phyloP scores from a whole-genome alignment of 1,140 invertebrate species.

The Ladona fulva region DNA sequence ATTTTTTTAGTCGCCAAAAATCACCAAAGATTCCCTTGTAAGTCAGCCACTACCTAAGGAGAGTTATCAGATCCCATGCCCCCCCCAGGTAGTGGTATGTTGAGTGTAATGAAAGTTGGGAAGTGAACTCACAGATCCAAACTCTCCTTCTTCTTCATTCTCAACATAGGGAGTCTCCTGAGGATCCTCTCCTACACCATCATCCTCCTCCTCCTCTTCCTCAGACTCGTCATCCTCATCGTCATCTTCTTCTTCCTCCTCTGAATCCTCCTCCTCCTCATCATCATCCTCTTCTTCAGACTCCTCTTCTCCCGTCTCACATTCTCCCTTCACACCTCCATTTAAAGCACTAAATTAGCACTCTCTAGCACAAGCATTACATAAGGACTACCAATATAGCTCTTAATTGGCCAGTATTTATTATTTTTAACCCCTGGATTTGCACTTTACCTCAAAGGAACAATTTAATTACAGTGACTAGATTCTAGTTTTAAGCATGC shows the following conservation, averaged over 20 bases:
- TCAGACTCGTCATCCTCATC: conserved; percentile 43
- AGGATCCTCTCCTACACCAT: conserved; percentile 29
- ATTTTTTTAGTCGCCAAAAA: too few species aligned
- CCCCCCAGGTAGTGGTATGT: too few species aligned
- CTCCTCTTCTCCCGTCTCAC: conserved; percentile 30
- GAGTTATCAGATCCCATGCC: too few species aligned
- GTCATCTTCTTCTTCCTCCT: neutral
- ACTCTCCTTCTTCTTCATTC: conserved; percentile 51
- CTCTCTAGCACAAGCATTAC: neutral
- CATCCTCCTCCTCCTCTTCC: conserved; percentile 29
- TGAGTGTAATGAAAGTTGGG: too few species aligned
- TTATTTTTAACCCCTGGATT: too few species aligned
- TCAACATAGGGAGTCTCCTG: conserved; percentile 53
- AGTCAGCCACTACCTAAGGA: too few species aligned
- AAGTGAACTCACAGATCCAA: conserved; percentile 58
- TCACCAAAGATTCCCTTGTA: too few species aligned
- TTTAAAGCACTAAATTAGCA: conserved; percentile 4
- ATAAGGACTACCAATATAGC: neutral
- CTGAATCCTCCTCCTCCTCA: conserved; percentile 13
- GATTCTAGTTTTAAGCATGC: too few species aligned
- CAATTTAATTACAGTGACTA: too few species aligned
- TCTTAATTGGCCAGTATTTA: too few species aligned
- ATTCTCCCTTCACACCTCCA: neutral
- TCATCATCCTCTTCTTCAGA: conserved; percentile 34
- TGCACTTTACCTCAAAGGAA: too few species aligned